phyloP scores from a whole-genome alignment of 2,888 invertebrate species.

The Tachystola acroxantha region DNA sequence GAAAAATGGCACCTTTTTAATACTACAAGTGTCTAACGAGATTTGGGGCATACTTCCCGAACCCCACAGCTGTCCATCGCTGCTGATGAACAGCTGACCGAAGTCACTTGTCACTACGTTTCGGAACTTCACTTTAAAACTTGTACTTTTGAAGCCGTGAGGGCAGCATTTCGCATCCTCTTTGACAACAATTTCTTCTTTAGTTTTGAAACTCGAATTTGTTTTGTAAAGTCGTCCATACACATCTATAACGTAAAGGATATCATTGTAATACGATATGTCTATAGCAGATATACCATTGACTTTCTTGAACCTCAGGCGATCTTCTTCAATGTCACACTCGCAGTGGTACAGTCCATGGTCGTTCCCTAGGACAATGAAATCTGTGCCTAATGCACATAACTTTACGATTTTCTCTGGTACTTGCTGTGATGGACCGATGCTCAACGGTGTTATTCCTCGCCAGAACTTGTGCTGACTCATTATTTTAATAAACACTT shows the following conservation, averaged over 20 bases:
- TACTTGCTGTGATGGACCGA: conserved; percentile 50
- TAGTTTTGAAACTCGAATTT: conserved; percentile 71
- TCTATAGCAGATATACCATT: conserved; percentile 78
- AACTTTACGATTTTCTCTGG: conserved; percentile 69
- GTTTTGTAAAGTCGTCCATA: conserved; percentile 80
- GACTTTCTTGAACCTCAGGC: conserved; percentile 62
- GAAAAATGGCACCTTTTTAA: conserved; percentile 83
- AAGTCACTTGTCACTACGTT: conserved; percentile 80
- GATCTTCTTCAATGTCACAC: conserved; percentile 42
- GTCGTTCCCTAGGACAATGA: conserved; percentile 65
- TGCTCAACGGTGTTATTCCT: conserved; percentile 54
- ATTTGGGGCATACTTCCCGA: conserved; percentile 83
- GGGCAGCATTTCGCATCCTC: conserved; percentile 82
- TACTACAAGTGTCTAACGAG: conserved; percentile 76
- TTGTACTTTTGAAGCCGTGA: conserved; percentile 81
- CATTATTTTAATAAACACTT: conserved; percentile 51
- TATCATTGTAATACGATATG: conserved; percentile 79
- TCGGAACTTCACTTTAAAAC: conserved; percentile 79
- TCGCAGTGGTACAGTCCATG: conserved; percentile 65
- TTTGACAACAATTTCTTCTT: conserved; percentile 80
- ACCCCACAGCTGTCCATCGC: conserved; percentile 84
- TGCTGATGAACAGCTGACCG: conserved; percentile 81
- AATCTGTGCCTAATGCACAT: conserved; percentile 53
- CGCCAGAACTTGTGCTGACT: conserved; percentile 72
- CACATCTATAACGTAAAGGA: conserved; percentile 79